Evolutionary conservation across 2,113 vertebrate genomes (phyloP), one percentile per base, ranked within the genome.

Genomic region (Thunnus maccoyii): DNA sequence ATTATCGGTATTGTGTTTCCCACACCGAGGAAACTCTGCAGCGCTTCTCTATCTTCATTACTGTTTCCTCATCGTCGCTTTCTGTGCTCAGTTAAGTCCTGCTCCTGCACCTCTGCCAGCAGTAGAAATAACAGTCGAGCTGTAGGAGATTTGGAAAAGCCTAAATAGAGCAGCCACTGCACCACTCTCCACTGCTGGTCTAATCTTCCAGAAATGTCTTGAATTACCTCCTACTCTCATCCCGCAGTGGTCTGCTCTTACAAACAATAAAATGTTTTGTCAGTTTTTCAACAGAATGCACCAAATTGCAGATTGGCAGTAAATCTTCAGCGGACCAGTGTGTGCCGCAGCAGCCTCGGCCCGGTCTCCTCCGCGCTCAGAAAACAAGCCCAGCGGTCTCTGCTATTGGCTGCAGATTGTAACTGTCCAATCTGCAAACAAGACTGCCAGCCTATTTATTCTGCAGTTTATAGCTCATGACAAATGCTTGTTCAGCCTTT

Each of bases 401-500:
- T 44, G 32, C 17, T 46, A 47, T 55, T 32, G 64, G 68, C 77
- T 68, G 78, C 78, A 89, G 81, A 88, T 77, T 75, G 65, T 22
- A 51, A 50, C 56, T 67, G 70, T 84, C 71, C 62, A 22, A n/a
- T 27, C 69, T 76, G 60, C 68, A 70, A 57, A 72, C 56, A 68
- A 30, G 83, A 76, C 48, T 74, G 66, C 1, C 10, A 72, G 32
- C n/a, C 55, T 18, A 67, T 80, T 89, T 54, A 74, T 75, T 56
- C 60, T 54, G 77, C 3, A 57, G 71, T 85, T 89, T 89, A 89
- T 82, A 22, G 83, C 78, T 83, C 76, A 50, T 68, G 57, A 78
- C 47, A 66, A 85, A 72, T 47, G 82, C 78, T 87, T 77, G 84
- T 80, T 85, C 72, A 85, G 85, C 85, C 72, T 73, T 80, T 80